Base-by-base conservation (phyloP, 92 coral and sea anemone species). In the Zoanthus sansibaricus region DNA sequence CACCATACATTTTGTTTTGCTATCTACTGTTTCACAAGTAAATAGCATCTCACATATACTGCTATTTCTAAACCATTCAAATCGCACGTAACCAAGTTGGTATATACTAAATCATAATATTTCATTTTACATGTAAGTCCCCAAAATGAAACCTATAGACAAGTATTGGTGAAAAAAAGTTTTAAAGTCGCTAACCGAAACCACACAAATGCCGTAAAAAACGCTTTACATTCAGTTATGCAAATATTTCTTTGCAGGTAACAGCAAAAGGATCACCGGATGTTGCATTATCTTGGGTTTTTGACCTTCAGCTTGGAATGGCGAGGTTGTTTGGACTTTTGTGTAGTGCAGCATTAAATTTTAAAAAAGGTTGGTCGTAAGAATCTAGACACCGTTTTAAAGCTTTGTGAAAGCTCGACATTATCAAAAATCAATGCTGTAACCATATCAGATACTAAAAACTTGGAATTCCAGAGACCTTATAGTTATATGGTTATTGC, bases 211-310 rank as follows among this genome's bases (percentile, higher is more conserved):
- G 0, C 3, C 37, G 14, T n/a, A 20, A 3, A 10, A 69, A 30
- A 1, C 55, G 55, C 6, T 25, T 67, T 67, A 30, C 21, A 30
- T 69, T 30, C 15, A 14, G 31, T 82, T 64, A 64, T 17, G 32
- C 5, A 33, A 64, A 61, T 80, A 11, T 71, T 80, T 54, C 47
- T 67, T 11, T 78, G 66, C 84, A 96, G 99, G 99, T 97, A 10
- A 93, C 93, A 33, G 99, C 99, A 74, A 94, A 93, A 61, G 99
- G 99, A 45, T 97, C 98, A 17, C 99, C 99, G 37, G 99, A 97
- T 75, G 95, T 97, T 3, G 98, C 99, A 16, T 79, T 97, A 12
- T 97, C 99, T 0, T 97, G 99, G 99, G 86, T 97, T 55, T 97
- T 97, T 89, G 99, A 97, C 83, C 92, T 97, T 31, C 99, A 95